A percentile compares a stretch with the other conserved stretches of the same genome.
These are phyloP conservation scores for Tetragonisca angustula DNA, from an alignment of 2,888 invertebrate species.

Conservation along the genomic window DNA sequence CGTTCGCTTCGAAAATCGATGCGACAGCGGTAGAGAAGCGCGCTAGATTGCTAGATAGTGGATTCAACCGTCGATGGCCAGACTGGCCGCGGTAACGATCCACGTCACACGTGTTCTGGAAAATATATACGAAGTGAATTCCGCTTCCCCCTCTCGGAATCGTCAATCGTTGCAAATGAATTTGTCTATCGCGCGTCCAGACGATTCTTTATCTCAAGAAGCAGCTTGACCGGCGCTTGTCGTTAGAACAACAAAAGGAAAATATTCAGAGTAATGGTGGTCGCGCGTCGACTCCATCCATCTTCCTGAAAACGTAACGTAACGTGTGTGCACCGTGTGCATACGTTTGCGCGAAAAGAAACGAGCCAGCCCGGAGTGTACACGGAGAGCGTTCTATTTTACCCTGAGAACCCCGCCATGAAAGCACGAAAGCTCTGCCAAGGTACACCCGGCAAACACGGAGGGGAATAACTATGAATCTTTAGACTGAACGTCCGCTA, in stretches of 20 bases:
- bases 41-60: slow-evolving; percentile 16
- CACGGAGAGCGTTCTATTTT: slow-evolving; percentile 30
- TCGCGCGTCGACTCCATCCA: not conserved
- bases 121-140: not conserved
- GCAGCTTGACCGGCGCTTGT: no score
- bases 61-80: slow-evolving; percentile 18
- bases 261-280: not conserved
- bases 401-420: not conserved
- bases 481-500: slow-evolving; percentile 39
- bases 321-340: not conserved
- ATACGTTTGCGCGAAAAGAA: not conserved
- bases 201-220: no score
- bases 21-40: not conserved
- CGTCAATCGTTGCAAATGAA: no score
- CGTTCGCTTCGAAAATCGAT: slow-evolving; percentile 39
- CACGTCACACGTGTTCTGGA: not conserved
- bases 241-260: no score
- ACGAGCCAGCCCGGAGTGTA: not conserved
- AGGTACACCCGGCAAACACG: not conserved
- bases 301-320: not conserved
- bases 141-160: not conserved
- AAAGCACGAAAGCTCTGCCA: not conserved
- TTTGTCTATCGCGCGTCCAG: no score
- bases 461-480: slow-evolving; percentile 44
- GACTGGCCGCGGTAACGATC: not conserved